A percentile compares a stretch with the other conserved stretches of the same genome.
Conservation (phyloP, 1,140 invertebrate species). For the Semibalanus balanoides region DNA sequence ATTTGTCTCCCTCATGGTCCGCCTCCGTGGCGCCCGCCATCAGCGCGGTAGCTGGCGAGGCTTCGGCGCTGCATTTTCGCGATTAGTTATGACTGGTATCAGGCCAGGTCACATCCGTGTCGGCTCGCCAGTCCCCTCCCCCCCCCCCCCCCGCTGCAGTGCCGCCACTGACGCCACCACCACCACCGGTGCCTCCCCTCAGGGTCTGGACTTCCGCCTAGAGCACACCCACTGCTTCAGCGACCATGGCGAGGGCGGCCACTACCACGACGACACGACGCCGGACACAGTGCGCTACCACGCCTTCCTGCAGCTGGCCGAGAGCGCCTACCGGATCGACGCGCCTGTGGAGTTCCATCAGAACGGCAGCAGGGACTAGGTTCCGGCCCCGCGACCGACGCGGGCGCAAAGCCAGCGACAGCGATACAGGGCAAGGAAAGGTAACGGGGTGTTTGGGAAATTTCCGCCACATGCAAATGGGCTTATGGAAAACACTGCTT, state of each 20-base stretch:
- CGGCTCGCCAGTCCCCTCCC: background rate
- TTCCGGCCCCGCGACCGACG: no score
- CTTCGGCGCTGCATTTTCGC: background rate
- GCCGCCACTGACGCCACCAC: background rate
- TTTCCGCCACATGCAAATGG: no score
- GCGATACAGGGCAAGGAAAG: no score
- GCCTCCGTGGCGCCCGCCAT: no score
- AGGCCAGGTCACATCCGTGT: no score
- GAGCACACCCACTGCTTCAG: slow-evolving; percentile 93
- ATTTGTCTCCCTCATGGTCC: no score
- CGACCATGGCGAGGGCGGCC: slow-evolving; percentile 72
- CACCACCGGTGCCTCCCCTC: background rate
- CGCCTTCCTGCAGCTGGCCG: slow-evolving; percentile 68
- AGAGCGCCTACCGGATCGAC: slow-evolving; percentile 62
- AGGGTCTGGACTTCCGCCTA: slow-evolving; percentile 64
- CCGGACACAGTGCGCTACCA: slow-evolving; percentile 68
- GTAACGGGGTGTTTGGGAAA: no score
- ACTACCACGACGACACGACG: slow-evolving; percentile 88
- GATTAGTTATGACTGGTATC: background rate
- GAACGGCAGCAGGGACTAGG: slow-evolving; percentile 33
- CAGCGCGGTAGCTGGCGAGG: background rate
- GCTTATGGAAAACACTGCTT: no score
- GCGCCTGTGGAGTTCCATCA: slow-evolving; percentile 41
- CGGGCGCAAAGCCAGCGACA: no score
- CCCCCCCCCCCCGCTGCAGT: background rate